phyloP scores from a whole-genome alignment of 2,888 invertebrate species.

The Troides oblongomaculatus region DNA sequence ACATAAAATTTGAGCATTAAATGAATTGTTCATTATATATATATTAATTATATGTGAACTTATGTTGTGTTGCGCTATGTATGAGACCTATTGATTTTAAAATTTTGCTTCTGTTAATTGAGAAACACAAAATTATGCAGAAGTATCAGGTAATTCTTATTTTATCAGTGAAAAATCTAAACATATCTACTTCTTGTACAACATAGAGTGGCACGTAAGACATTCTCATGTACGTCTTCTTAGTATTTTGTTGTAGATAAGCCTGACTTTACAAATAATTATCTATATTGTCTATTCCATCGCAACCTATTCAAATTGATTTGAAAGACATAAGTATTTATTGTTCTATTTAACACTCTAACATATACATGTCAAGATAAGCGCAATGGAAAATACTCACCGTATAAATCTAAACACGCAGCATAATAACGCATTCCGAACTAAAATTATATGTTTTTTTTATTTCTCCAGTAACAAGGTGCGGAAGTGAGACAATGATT shows the following conservation, averaged over 20 bases:
- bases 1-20: not conserved
- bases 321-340: constrained; percentile 29
- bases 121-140: no score
- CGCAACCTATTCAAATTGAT: constrained; percentile 28
- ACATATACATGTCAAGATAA: constrained; percentile 26
- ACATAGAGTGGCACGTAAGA: not conserved
- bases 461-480: not conserved
- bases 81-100: no score
- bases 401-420: constrained; percentile 3
- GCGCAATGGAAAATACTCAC: constrained; percentile 28
- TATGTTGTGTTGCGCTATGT: no score
- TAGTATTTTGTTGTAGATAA: constrained; percentile 14
- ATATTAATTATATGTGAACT: no score
- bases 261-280: constrained; percentile 15
- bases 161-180: no score
- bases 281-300: constrained; percentile 17
- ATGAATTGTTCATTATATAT: no score
- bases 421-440: not conserved
- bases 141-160: no score
- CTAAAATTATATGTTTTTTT: not conserved
- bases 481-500: not conserved
- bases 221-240: not conserved
- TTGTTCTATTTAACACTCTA: constrained; percentile 24
- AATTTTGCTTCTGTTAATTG: no score
- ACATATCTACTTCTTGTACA: no score